Base-by-base conservation (phyloP, 2,888 invertebrate species). In the Scaptomyza caliginosa region DNA sequence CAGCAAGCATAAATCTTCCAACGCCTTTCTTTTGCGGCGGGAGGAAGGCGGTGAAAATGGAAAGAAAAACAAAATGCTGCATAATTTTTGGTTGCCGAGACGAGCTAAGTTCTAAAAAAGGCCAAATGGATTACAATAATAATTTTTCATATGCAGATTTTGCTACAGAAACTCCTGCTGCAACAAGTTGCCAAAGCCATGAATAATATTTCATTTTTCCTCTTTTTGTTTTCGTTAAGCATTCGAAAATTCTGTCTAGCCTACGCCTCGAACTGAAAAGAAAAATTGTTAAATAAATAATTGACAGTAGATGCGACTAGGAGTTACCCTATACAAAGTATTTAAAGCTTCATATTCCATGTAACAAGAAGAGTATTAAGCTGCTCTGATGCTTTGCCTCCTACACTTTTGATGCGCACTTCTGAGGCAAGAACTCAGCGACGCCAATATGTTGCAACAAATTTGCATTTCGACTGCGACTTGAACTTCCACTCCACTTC, bases 111-210 rank as follows among this genome's bases (percentile, higher is more conserved):
- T 67, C 67, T 40, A 50, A 67, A 48, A 57, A 57, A 55, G 51
- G 57, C 83, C 84, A 84, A 84, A 88, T 84, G 85, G 87, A 84
- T 88, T 88, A 81, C 88, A 84, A 84, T 84, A 84, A 84, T 86
- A 84, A 84, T 84, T 84, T 84, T 84, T 84, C 88, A 84, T 83
- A 83, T 83, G 83, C 88, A 83, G 88, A 83, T 83, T 88, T 86
- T 79, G 69, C 69, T 65, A 77, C 68, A 74, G 59, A 67, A 77
- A 60, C 59, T 74, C 30, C 52, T 28, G 55, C 71, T 56, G 77
- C 80, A 82, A 82, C 82, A 82, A 88, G 86, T 88, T 88, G 84
- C 87, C 72, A 72, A 64, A 82, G 84, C 75, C 77, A 86, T 86
- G 88, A 88, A 83, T 83, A 83, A 83, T 88, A 88, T 83, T 88